Evolutionary conservation across 1,140 invertebrate genomes (phyloP), one percentile per base, ranked within the genome.

Genomic region (Drosophila nigrodunni): DNA sequence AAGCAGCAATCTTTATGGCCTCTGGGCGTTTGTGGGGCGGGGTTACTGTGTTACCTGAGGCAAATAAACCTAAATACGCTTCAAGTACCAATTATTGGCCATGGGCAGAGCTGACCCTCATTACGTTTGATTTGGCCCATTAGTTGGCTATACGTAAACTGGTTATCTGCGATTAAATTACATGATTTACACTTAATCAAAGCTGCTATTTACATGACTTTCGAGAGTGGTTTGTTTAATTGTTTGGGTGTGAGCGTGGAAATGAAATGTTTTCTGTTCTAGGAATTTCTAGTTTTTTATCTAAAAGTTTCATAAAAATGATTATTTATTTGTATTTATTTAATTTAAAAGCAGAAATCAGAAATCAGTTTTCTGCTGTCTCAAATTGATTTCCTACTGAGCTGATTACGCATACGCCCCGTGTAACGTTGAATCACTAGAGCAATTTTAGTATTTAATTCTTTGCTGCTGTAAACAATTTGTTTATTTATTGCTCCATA

Each of bases 1-100:
- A 74, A 69, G 74, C 70, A 77, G 50, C 41, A 77, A 77, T 77
- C 75, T 77, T 77, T 77, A 77, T 77, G 74, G 62, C 64, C 70
- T 34, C 46, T 58, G 52, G 37, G 50, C 30, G 3, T 35, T 49
- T 58, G 41, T 58, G 41, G 58, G 72, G 72, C 58, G 58, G 58
- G 66, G 65, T 41, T 67, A 58, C 64, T 50, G 50, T 35, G 50
- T 18, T 35, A 37, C n/a, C 43, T 70, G 49, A n/a, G 41, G 62
- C 13, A 34, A 37, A 30, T 37, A 44, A 21, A 43, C 35, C 61
- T 9, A 15, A 25, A 54, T 25, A 57, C 35, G 35, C 61, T 25
- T 10, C 30, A 13, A 57, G 39, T 34, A 21, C 4, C 11, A 25
- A 60, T 61, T 61, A 69, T 65, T 50, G 34, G n/a, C n/a, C n/a